Evolutionary conservation across 2,797 vertebrate genomes (phyloP), one percentile per base, ranked within the genome.

Genomic region (Thripadectes ignobilis): DNA sequence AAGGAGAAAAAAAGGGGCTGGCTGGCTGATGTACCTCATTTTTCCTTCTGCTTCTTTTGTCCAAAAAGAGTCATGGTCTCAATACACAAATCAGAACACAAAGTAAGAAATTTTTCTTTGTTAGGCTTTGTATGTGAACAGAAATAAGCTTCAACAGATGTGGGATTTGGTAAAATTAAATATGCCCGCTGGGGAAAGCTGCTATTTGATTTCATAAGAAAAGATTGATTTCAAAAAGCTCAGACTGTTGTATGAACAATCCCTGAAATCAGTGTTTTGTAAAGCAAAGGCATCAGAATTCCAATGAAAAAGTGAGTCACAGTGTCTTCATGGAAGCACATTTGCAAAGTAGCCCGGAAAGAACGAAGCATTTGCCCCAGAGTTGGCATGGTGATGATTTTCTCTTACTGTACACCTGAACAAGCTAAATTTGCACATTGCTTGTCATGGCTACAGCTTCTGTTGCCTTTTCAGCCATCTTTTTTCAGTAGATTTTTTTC

Each of bases 221-320:
- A 94, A 91, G 86, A 94, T 85, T 83, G 86, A 94, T 96, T 94
- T 89, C 72, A 77, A 51, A 95, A 93, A 74, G 55, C 91, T 88
- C 38, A 38, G 54, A 20, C 61, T 83, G 49, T 85, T 78, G 29
- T n/a, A 76, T 46, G 82, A 91, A 68, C 74, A 79, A 79, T 72
- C 57, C 46, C 48, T 55, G 58, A 61, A 95, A 91, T 89, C 65
- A 39, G 45, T 89, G 24, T 72, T 89, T 93, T 80, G 58, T 85
- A 62, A n/a, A 77, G 24, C 52, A 91, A 67, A 86, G 38, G 22
- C 52, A 80, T 51, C 85, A 75, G 85, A 85, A 91, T 80, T 63
- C 34, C 62, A 88, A 1, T 62, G 78, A 48, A 85, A 89, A 43
- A 52, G 20, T 59, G 72, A 95, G 41, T 72, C 76, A 81, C 22